Conservation (phyloP, 2,113 vertebrate species). For the Danionella cerebrum region DNA sequence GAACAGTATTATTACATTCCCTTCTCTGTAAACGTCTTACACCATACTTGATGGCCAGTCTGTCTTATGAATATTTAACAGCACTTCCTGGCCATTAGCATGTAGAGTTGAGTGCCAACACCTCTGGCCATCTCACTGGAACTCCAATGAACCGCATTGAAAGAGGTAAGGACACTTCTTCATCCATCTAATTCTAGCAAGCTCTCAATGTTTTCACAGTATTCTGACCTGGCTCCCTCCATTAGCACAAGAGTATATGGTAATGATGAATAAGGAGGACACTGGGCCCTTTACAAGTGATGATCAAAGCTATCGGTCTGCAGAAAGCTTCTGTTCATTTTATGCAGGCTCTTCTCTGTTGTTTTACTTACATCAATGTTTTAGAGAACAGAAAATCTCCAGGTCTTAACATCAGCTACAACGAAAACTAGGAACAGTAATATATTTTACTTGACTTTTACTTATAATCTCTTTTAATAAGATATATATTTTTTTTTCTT, state of each 20-base stretch:
- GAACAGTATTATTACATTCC: no score
- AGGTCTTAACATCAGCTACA: not conserved
- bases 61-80: constrained; percentile 53
- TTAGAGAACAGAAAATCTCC: not conserved
- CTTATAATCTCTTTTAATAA: no score
- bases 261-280: not conserved
- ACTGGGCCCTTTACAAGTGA: not conserved
- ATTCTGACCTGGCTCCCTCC: not conserved
- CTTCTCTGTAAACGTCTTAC: constrained; percentile 15
- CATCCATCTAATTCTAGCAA: constrained; percentile 6
- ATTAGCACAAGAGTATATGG: constrained; percentile 12
- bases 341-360: not conserved
- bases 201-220: not conserved
- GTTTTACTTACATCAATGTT: not conserved
- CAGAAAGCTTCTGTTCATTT: constrained; percentile 1
- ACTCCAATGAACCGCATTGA: not conserved
- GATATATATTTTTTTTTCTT: no score
- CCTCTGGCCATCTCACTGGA: constrained; percentile 25
- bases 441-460: no score
- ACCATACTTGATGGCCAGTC: constrained; percentile 32
- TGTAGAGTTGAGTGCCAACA: not conserved
- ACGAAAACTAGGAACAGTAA: not conserved
- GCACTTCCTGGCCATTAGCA: constrained; percentile 27
- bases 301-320: constrained; percentile 3
- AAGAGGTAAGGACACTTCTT: not conserved